A percentile compares a stretch with the other conserved stretches of the same genome.
Conservation (phyloP, 2,888 invertebrate genomes). For the Lasioglossum zephyrum region DNA sequence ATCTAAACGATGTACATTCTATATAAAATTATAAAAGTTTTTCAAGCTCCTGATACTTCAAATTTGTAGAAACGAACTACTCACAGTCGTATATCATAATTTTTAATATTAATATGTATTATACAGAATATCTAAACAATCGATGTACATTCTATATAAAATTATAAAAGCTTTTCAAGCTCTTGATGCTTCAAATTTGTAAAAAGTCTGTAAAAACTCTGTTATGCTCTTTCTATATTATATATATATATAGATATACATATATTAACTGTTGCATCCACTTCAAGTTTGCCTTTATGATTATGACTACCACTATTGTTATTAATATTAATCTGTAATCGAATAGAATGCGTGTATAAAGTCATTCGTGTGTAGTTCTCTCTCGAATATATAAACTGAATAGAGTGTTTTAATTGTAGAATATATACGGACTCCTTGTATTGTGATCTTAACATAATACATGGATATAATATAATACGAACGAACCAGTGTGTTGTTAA, state of each 20-base stretch:
- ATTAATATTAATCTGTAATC: constrained; percentile 18
- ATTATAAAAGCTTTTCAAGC: constrained; percentile 17
- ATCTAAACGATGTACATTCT: constrained; percentile 26
- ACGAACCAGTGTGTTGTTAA: constrained; percentile 87
- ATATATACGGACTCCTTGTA: constrained; percentile 87
- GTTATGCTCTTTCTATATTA: constrained; percentile 16
- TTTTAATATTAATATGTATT: constrained; percentile 24
- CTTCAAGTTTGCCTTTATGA: constrained; percentile 23
- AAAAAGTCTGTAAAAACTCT: not conserved
- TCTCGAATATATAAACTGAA: constrained; percentile 52
- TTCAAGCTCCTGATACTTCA: not conserved
- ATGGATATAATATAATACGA: constrained; percentile 86
- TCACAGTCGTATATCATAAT: constrained; percentile 17
- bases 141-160: constrained; percentile 26
- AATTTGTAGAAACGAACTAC: not conserved
- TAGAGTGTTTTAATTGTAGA: constrained; percentile 68
- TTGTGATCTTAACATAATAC: constrained; percentile 87
- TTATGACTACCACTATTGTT: not conserved
- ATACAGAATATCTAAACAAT: constrained; percentile 22
- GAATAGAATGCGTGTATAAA: constrained; percentile 41
- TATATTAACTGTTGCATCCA: constrained; percentile 31
- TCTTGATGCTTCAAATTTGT: not conserved
- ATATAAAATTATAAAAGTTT: constrained; percentile 34
- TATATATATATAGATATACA: not conserved
- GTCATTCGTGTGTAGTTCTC: constrained; percentile 36